Conservation (phyloP, 2,797 vertebrate genomes). For the Pygocentrus nattereri region DNA sequence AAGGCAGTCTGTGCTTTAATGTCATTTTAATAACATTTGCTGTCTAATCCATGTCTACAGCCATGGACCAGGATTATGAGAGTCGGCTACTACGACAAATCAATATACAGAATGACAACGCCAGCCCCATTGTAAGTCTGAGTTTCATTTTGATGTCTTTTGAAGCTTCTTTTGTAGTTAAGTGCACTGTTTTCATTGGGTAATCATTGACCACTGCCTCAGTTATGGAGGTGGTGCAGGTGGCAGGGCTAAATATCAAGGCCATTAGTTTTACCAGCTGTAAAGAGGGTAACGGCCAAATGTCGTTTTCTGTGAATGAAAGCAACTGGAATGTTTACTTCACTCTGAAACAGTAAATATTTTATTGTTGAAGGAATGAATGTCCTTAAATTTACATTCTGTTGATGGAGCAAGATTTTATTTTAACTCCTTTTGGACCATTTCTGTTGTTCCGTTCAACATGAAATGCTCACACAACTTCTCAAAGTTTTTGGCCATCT, state of each 20-base stretch:
- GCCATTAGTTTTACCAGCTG: neutral
- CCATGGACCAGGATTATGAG: constrained; percentile 97
- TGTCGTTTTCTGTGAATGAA: neutral
- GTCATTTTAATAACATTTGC: neutral
- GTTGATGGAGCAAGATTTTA: too few relatives aligned
- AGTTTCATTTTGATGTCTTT: neutral
- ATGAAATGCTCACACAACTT: too few relatives aligned
- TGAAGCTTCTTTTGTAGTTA: neutral
- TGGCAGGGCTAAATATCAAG: neutral
- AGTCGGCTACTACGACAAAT: constrained; percentile 93
- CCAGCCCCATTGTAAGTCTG: constrained; percentile 90
- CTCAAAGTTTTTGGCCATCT: too few relatives aligned
- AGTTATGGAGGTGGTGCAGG: neutral
- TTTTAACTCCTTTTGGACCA: too few relatives aligned
- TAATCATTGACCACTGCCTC: neutral
- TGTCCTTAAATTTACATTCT: neutral
- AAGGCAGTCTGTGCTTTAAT: neutral
- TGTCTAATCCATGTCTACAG: neutral
- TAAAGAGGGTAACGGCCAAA: neutral
- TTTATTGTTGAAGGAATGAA: too few relatives aligned
- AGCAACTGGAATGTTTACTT: neutral
- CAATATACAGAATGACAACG: constrained; percentile 93
- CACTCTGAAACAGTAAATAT: too few relatives aligned
- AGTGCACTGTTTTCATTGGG: neutral
- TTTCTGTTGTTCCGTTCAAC: too few relatives aligned